These are phyloP conservation scores for Apaloderma vittatum DNA, from an alignment of 2,113 vertebrate species.

Conservation along the genomic window DNA sequence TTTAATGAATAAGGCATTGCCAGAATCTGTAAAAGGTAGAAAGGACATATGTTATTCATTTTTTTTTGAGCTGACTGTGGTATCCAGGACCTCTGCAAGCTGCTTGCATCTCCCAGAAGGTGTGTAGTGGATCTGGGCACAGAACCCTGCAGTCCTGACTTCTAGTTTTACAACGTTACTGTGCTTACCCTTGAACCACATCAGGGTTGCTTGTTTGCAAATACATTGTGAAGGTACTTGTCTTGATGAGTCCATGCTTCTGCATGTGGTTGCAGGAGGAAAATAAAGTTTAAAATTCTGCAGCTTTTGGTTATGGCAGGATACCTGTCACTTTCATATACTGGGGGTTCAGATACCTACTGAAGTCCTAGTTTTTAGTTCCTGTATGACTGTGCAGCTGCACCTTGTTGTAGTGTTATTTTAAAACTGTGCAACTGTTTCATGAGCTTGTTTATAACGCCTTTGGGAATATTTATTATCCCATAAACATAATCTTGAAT, in stretches of 20 bases:
- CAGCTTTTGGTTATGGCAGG: background rate
- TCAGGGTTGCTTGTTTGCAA: background rate
- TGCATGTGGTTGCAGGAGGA: background rate
- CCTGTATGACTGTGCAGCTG: background rate
- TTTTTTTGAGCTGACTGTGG: background rate
- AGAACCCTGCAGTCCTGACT: background rate
- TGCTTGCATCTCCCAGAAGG: background rate
- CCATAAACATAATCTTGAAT: background rate
- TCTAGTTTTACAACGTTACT: background rate
- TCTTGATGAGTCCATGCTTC: background rate
- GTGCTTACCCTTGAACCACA: fast-evolving
- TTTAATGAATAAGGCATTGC: background rate
- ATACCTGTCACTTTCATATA: fast-evolving
- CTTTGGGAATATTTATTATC: background rate
- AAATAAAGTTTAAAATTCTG: background rate
- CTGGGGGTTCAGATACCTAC: background rate
- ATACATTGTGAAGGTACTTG: background rate
- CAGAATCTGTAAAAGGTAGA: background rate
- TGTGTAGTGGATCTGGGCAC: background rate
- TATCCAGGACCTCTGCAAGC: background rate
- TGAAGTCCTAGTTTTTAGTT: background rate
- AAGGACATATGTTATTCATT: background rate
- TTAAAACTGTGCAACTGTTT: background rate
- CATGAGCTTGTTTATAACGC: background rate
- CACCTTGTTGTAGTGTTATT: background rate